Conservation (phyloP, 64 coral and sea anemone species). For the Porites australiensis region DNA sequence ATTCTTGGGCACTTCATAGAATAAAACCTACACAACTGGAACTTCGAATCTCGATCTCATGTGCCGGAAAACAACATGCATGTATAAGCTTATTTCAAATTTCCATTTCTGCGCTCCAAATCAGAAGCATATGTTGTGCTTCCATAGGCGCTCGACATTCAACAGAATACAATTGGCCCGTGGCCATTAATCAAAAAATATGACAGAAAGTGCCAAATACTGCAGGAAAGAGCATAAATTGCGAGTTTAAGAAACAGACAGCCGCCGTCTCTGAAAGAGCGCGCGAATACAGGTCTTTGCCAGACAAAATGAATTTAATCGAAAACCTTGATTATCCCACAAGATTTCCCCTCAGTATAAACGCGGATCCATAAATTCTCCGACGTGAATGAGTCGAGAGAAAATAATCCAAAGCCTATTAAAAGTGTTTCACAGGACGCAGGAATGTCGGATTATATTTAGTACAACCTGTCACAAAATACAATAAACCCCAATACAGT, state of each 20-base stretch:
- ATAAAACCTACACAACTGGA: neutral
- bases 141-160: conserved; percentile 22
- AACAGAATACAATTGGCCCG: conserved; percentile 43
- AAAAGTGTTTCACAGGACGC: conserved; percentile 9
- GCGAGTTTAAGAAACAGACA: conserved; percentile 21
- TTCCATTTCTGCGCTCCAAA: conserved; percentile 4
- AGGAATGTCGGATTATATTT: conserved; percentile 59
- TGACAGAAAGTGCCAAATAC: conserved; percentile 30
- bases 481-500: conserved; percentile 52
- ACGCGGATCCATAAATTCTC: conserved; percentile 43
- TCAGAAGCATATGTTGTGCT: conserved; percentile 14
- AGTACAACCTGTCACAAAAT: conserved; percentile 34
- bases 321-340: neutral
- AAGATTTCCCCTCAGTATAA: neutral
- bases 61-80: conserved; percentile 12
- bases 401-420: conserved; percentile 62
- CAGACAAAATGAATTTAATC: conserved; percentile 30
- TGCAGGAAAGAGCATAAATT: conserved; percentile 37
- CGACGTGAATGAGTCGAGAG: conserved; percentile 27
- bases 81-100: conserved; percentile 10
- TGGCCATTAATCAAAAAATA: conserved; percentile 55
- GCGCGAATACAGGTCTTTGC: neutral
- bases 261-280: neutral
- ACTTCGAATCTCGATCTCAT: neutral
- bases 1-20: neutral